These are phyloP conservation scores for Sminthopsis crassicaudata DNA, from an alignment of 2,113 vertebrate species.

Conservation along the genomic window DNA sequence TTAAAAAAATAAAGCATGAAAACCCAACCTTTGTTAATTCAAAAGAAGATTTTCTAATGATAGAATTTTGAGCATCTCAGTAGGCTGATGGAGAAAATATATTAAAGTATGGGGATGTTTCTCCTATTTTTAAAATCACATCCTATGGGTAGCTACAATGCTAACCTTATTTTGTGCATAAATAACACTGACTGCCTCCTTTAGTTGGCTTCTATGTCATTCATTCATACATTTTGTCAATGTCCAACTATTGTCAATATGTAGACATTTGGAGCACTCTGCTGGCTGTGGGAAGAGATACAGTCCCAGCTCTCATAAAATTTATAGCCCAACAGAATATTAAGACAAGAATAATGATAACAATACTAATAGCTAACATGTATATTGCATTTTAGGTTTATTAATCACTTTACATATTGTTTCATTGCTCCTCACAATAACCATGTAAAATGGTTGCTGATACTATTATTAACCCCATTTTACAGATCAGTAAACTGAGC, in stretches of 20 bases:
- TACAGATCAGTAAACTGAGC: neutral
- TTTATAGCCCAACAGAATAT: neutral
- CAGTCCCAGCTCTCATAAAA: neutral
- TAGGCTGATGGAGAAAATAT: neutral
- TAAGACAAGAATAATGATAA: neutral
- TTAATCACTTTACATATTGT: neutral
- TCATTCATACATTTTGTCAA: neutral
- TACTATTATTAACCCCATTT: neutral
- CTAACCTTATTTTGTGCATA: neutral
- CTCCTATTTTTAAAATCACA: neutral
- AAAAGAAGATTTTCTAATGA: neutral
- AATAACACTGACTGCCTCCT: neutral
- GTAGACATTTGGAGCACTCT: neutral
- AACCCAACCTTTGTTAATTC: neutral
- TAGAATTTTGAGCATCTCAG: neutral
- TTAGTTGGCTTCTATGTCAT: neutral
- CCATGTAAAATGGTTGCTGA: neutral
- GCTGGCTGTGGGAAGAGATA: neutral
- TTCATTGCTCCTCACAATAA: neutral
- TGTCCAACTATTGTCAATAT: neutral
- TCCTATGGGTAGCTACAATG: neutral
- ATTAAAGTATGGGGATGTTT: neutral
- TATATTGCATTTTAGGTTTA: neutral
- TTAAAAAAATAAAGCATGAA: neutral
- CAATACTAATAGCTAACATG: neutral